phyloP scores from a whole-genome alignment of 2,113 vertebrate genomes.

The Ciconia stormi region DNA sequence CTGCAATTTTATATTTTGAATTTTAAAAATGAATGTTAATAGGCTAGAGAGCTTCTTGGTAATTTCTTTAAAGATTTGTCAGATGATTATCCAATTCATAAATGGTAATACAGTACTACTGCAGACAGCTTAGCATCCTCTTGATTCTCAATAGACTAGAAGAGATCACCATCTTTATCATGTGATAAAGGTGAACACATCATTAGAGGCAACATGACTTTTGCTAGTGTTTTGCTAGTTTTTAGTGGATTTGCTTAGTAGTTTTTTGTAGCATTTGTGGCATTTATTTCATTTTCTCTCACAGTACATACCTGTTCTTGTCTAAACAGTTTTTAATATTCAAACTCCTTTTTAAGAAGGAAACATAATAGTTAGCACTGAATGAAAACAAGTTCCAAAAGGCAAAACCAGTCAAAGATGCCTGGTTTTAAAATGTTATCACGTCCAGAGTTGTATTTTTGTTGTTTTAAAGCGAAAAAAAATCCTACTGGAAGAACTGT shows the following conservation, averaged over 20 bases:
- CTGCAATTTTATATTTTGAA: neutral
- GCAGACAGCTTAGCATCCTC: neutral
- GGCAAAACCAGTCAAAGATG: neutral
- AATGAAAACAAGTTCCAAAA: neutral
- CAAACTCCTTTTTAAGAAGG: neutral
- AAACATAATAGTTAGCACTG: neutral
- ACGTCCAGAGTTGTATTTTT: neutral
- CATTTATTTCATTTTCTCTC: neutral
- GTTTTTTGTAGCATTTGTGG: neutral
- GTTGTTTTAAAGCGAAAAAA: neutral
- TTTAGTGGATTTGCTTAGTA: neutral
- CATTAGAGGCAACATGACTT: neutral
- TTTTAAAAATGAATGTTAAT: neutral
- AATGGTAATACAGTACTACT: neutral
- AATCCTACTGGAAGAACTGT: neutral
- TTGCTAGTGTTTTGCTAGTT: neutral
- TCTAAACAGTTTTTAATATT: neutral
- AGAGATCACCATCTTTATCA: neutral
- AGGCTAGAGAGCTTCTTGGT: neutral
- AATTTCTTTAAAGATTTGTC: neutral
- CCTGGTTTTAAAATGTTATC: neutral
- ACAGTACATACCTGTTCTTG: neutral
- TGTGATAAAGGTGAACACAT: neutral
- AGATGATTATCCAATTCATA: neutral
- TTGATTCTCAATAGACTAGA: neutral